phyloP scores from a whole-genome alignment of 1,140 invertebrate genomes.

The Halesus radiatus region DNA sequence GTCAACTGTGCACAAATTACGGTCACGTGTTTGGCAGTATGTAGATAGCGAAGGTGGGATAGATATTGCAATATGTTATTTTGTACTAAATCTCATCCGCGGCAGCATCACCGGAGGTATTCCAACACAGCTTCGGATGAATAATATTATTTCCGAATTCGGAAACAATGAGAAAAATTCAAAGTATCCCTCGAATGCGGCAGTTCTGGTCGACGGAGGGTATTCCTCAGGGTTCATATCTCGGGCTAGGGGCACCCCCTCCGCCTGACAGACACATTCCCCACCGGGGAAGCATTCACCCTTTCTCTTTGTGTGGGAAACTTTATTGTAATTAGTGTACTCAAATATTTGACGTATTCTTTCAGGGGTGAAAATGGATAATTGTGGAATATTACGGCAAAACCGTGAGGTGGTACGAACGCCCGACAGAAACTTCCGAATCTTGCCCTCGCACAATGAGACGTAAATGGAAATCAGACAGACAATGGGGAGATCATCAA shows the following conservation, averaged over 20 bases:
- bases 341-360: slow-evolving; percentile 54
- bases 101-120: too few species aligned
- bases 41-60: too few species aligned
- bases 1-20: too few species aligned
- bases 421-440: slow-evolving; percentile 20
- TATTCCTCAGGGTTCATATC: slow-evolving; percentile 4
- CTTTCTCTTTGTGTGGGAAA: slow-evolving; percentile 24
- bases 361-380: slow-evolving; percentile 45
- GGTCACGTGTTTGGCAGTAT: too few species aligned
- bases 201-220: neutral
- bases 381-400: slow-evolving; percentile 25
- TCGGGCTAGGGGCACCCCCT: neutral
- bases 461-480: slow-evolving; percentile 16
- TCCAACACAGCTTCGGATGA: too few species aligned
- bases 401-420: neutral
- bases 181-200: neutral
- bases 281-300: slow-evolving; percentile 23
- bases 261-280: slow-evolving; percentile 28
- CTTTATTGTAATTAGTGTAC: slow-evolving; percentile 42
- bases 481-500: slow-evolving; percentile 46
- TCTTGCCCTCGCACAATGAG: slow-evolving; percentile 38
- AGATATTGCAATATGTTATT: too few species aligned
- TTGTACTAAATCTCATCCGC: too few species aligned
- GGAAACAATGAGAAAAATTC: neutral
- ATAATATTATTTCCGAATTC: neutral